A percentile compares a stretch with the other conserved stretches of the same genome.
phyloP scores from a whole-genome alignment of 2,113 vertebrate genomes.

The Panthera leo region DNA sequence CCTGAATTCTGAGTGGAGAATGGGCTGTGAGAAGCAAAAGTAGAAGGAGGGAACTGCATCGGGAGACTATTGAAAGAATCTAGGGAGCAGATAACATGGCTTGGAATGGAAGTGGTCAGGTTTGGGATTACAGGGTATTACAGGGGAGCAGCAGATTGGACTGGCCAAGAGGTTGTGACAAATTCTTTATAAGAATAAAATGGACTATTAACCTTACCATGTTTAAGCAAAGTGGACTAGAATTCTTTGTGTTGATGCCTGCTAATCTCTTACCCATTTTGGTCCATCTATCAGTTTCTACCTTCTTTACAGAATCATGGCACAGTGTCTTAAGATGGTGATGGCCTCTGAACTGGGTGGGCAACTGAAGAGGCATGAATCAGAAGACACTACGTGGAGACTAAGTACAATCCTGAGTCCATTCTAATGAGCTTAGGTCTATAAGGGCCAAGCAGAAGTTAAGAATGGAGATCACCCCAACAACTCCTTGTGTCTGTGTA shows the following conservation, averaged over 20 bases:
- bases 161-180: not conserved
- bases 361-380: not conserved
- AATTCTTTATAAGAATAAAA: not conserved
- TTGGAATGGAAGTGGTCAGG: not conserved
- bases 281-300: not conserved
- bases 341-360: not conserved
- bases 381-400: not conserved
- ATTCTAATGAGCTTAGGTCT: not conserved
- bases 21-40: not conserved
- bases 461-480: not conserved
- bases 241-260: not conserved
- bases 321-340: not conserved
- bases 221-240: not conserved
- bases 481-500: not conserved
- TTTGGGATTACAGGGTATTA: not conserved
- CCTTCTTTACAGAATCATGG: not conserved
- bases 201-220: not conserved
- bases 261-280: not conserved
- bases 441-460: not conserved
- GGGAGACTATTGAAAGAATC: not conserved
- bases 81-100: not conserved
- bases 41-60: not conserved
- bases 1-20: not conserved
- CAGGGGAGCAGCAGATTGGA: not conserved
- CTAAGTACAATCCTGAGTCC: not conserved